A percentile compares a stretch with the other conserved stretches of the same genome.
Evolutionary conservation across 2,797 vertebrate species (phyloP).

Genomic region (Leptodactylus fallax): DNA sequence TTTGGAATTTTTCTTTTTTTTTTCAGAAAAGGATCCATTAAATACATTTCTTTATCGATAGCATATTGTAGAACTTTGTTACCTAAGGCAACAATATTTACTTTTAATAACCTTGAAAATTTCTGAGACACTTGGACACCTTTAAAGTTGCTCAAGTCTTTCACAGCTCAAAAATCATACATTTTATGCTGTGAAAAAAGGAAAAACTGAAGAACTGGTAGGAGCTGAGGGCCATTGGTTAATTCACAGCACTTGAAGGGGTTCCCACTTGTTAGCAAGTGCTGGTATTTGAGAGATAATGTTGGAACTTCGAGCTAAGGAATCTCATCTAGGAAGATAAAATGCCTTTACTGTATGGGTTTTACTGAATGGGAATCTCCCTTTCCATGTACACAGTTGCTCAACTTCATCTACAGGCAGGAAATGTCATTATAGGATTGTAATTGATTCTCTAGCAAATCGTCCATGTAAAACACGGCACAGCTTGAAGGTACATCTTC

Average conservation of each 20-base stretch:
- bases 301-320: not conserved
- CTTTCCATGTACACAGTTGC: not conserved
- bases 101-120: too few relatives aligned
- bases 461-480: not conserved
- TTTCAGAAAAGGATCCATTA: too few relatives aligned
- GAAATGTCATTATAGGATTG: not conserved
- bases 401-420: not conserved
- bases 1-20: too few relatives aligned
- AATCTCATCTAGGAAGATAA: not conserved
- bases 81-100: too few relatives aligned
- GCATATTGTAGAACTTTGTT: too few relatives aligned
- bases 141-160: not conserved
- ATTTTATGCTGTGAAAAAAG: too few relatives aligned
- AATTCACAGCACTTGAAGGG: too few relatives aligned
- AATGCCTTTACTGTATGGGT: too few relatives aligned
- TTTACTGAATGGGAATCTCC: not conserved
- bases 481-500: constrained; percentile 2
- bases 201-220: not conserved
- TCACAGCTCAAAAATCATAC: not conserved
- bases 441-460: not conserved
- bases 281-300: not conserved
- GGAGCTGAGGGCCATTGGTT: too few relatives aligned
- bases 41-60: too few relatives aligned
- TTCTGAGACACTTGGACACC: too few relatives aligned
- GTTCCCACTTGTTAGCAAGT: too few relatives aligned